Conservation (phyloP, 2,113 vertebrate genomes). For the Tetrao urogallus region DNA sequence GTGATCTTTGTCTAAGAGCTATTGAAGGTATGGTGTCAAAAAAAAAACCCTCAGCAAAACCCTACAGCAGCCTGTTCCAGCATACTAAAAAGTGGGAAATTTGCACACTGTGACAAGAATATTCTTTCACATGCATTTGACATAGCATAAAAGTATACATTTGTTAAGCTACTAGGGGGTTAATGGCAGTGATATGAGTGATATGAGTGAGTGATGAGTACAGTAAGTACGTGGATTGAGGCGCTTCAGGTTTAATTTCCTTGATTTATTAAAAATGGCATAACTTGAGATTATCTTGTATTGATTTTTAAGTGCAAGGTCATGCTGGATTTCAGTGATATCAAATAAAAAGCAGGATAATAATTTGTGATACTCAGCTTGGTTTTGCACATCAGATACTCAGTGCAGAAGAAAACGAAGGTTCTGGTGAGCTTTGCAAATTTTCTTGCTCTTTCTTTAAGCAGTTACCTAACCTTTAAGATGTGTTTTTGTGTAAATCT, state of each 20-base stretch:
- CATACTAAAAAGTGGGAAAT: neutral
- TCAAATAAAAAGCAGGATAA: neutral
- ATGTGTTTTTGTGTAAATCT: neutral
- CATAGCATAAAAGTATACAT: neutral
- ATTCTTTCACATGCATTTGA: neutral
- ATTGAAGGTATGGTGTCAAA: neutral
- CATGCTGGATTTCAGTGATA: neutral
- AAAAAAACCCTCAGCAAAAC: neutral
- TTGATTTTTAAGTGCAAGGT: neutral
- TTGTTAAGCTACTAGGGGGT: neutral
- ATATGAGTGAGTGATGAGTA: too few relatives aligned
- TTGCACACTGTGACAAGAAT: fast-evolving
- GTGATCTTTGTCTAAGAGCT: neutral
- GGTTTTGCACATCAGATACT: neutral
- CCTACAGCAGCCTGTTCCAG: neutral
- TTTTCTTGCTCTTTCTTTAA: neutral
- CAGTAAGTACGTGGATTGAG: neutral
- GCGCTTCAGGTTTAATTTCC: neutral
- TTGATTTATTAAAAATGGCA: neutral
- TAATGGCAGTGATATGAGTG: neutral
- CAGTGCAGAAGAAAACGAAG: neutral
- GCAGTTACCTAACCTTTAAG: neutral
- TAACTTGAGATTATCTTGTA: neutral
- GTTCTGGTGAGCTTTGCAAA: neutral
- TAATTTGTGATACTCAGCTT: neutral